A percentile compares a stretch with the other conserved stretches of the same genome.
These are phyloP conservation scores for Tiliacea aurago DNA, from an alignment of 2,888 invertebrate species.

Conservation along the genomic window DNA sequence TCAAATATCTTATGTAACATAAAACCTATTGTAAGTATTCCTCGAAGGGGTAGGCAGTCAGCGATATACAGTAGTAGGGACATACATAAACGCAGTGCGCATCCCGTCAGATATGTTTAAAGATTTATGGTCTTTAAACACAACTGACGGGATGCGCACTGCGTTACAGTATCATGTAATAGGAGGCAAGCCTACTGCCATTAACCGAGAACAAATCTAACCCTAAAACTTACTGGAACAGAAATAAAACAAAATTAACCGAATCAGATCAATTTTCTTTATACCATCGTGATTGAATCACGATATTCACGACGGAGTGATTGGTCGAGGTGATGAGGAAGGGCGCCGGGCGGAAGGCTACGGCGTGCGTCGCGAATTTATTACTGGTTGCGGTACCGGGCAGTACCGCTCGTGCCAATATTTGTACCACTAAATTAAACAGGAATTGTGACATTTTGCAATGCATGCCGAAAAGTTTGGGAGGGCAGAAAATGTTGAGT, in stretches of 20 bases:
- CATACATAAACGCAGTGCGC: neutral
- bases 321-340: conserved; percentile 14
- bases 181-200: neutral
- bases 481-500: neutral
- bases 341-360: conserved; percentile 9
- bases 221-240: neutral
- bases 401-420: conserved; percentile 42
- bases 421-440: neutral
- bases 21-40: neutral
- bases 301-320: neutral
- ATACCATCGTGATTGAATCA: neutral
- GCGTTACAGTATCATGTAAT: neutral
- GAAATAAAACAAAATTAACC: neutral
- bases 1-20: neutral
- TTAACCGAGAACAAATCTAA: neutral
- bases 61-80: too few species aligned
- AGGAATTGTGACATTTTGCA: conserved; percentile 17
- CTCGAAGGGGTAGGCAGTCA: neutral
- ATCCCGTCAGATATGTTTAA: neutral
- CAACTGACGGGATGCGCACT: too few species aligned
- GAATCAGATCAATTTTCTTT: neutral
- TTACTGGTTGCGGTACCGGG: conserved; percentile 33
- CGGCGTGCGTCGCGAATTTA: conserved; percentile 43
- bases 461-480: neutral
- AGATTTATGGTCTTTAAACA: too few species aligned